Evolutionary conservation across 2,888 invertebrate species (phyloP), one percentile per base, ranked within the genome.

Genomic region (Diplolepis rosae): DNA sequence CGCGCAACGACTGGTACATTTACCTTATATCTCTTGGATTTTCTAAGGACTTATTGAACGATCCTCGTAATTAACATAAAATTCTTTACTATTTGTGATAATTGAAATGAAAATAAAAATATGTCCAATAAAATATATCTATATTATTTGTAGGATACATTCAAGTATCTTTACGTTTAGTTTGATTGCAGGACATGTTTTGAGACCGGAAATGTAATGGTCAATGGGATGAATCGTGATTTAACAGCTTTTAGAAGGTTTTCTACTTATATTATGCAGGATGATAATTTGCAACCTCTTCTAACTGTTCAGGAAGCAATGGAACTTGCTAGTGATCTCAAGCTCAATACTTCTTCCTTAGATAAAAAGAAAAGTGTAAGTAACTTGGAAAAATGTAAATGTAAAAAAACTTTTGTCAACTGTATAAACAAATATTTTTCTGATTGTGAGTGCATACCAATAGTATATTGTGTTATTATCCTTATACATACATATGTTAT

Each of bases 271-370:
- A 97, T 98, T 76, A 95, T 96, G 91, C 98, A 98, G 88, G 94
- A 96, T 81, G 94, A 95, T 81, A 92, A 92, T 84, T 90, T 98
- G 18, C 94, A 97, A 82, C 93, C 95, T 0, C 92, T 95, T 85
- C 91, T 98, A 35, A 95, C 96, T 1, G 95, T 97, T 3, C 91
- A 92, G 67, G 98, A 98, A 89, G 93, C 96, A 7, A 95, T 98
- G 92, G 91, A 91, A 79, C 93, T 96, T 73, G 96, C 97, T 0
- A 96, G 96, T 0, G 94, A 96, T 86, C 92, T 98, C 6, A 98
- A 98, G 90, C 91, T 97, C 70, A 93, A 93, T 11, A 90, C 93
- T 80, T 91, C 91, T 28, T 81, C 86, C 15, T 87, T 52, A 2
- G 70, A 74, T n/a, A 76, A 74, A 24, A 68, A 72, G 18, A 28